Conservation (phyloP, 2,888 invertebrate species). For the Dasysyrphus tricinctus region DNA sequence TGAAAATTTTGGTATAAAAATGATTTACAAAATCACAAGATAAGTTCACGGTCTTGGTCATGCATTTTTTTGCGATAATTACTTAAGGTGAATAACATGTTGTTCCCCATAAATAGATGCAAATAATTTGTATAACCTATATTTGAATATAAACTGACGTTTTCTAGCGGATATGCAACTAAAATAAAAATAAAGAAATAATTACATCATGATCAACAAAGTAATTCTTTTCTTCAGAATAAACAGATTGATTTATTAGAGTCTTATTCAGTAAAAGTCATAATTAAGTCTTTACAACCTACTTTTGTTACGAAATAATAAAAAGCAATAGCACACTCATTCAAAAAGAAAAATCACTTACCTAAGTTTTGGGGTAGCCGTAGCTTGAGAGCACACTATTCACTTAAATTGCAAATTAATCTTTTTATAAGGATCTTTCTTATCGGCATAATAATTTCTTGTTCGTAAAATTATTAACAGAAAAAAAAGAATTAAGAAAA, state of each 20-base stretch:
- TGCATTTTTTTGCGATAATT: background rate
- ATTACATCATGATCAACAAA: conserved; percentile 13
- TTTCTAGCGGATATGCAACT: background rate
- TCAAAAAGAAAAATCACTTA: conserved; percentile 26
- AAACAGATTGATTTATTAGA: background rate
- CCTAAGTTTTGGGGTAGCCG: background rate
- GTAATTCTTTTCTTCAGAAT: background rate
- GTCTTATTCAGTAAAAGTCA: background rate
- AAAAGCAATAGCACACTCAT: background rate
- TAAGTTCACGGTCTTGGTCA: background rate
- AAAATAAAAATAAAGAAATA: background rate
- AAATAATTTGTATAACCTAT: background rate
- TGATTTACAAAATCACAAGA: too few relatives aligned
- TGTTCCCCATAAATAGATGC: background rate
- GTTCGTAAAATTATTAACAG: background rate
- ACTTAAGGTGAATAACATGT: background rate
- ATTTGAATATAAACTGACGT: background rate
- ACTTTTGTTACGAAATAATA: conserved; percentile 1
- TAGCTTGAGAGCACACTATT: conserved; percentile 12
- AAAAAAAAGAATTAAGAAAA: background rate
- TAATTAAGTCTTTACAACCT: background rate
- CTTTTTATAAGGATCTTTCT: background rate
- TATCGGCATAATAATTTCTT: conserved; percentile 11
- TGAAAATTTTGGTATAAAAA: too few relatives aligned
- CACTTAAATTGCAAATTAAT: background rate